A percentile compares a stretch with the other conserved stretches of the same genome.
These are phyloP conservation scores for Xyrauchen texanus DNA, from an alignment of 2,113 vertebrate species.

Conservation along the genomic window DNA sequence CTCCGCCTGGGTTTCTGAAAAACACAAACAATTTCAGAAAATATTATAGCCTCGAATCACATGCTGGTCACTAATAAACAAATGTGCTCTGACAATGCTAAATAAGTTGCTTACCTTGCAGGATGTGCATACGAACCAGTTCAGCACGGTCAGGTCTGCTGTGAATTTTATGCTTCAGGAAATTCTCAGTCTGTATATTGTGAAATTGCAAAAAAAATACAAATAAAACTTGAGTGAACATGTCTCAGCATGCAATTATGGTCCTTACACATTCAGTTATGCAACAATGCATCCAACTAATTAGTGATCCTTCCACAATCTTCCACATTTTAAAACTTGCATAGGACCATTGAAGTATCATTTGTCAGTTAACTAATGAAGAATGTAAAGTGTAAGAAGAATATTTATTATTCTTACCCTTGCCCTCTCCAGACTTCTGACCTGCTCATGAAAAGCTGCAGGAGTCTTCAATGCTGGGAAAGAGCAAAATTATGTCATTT, in stretches of 20 bases:
- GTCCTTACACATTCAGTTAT: no score
- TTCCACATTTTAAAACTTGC: no score
- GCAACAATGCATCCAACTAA: no score
- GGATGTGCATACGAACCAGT: constrained; percentile 97
- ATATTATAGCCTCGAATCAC: not conserved
- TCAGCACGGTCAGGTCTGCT: constrained; percentile 93
- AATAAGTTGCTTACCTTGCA: constrained; percentile 81
- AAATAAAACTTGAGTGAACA: not conserved
- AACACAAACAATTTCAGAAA: not conserved
- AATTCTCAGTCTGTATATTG: constrained; percentile 88
- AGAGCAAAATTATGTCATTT: constrained; percentile 41
- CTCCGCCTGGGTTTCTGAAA: constrained; percentile 90
- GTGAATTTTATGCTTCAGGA: constrained; percentile 97
- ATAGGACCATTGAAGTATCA: no score
- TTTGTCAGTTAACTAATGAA: no score
- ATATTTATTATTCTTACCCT: constrained; percentile 77
- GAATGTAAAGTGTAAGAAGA: not conserved
- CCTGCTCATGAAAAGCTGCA: constrained; percentile 92
- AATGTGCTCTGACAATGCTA: no score
- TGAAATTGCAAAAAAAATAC: not conserved
- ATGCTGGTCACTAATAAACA: no score
- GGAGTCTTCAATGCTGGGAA: constrained; percentile 91
- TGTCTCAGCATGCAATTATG: no score
- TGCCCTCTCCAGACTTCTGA: constrained; percentile 93
- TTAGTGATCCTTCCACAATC: no score